A percentile compares a stretch with the other conserved stretches of the same genome.
These are phyloP conservation scores for Drosophila murphyi DNA, from an alignment of 1,140 invertebrate species.

Conservation along the genomic window DNA sequence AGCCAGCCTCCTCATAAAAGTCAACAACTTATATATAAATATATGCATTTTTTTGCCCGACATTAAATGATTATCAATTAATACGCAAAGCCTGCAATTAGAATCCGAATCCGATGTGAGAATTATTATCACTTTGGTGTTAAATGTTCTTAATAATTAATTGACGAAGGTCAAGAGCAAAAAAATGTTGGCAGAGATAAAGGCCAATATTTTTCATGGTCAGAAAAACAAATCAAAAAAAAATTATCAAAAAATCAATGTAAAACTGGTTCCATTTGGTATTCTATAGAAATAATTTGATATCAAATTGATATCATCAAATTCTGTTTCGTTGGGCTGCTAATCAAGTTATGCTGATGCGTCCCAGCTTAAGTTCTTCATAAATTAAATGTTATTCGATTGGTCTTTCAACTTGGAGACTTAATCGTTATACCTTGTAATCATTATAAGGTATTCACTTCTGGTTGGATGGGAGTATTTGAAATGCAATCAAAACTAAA, in stretches of 20 bases:
- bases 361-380: conserved; percentile 40
- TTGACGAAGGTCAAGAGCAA: conserved; percentile 58
- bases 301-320: conserved; percentile 19
- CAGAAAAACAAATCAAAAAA: not conserved
- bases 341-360: conserved; percentile 34
- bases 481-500: too few species aligned
- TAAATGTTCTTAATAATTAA: conserved; percentile 27
- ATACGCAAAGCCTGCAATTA: conserved; percentile 30
- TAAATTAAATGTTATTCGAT: conserved; percentile 49
- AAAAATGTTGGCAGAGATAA: conserved; percentile 9
- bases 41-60: not conserved
- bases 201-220: conserved; percentile 40
- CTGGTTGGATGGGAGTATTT: too few species aligned
- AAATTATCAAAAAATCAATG: not conserved
- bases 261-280: conserved; percentile 42
- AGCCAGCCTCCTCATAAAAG: too few species aligned
- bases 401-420: conserved; percentile 13
- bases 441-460: not conserved
- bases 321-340: not conserved
- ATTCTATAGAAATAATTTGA: conserved; percentile 17
- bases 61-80: conserved; percentile 36
- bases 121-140: conserved; percentile 30
- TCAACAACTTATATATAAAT: too few species aligned
- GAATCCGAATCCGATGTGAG: conserved; percentile 14
- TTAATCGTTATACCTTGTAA: conserved; percentile 18